A percentile compares a stretch with the other conserved stretches of the same genome.
phyloP scores from a whole-genome alignment of 35 echinoderm and acorn worm species.

The Stichopus chloronotus region DNA sequence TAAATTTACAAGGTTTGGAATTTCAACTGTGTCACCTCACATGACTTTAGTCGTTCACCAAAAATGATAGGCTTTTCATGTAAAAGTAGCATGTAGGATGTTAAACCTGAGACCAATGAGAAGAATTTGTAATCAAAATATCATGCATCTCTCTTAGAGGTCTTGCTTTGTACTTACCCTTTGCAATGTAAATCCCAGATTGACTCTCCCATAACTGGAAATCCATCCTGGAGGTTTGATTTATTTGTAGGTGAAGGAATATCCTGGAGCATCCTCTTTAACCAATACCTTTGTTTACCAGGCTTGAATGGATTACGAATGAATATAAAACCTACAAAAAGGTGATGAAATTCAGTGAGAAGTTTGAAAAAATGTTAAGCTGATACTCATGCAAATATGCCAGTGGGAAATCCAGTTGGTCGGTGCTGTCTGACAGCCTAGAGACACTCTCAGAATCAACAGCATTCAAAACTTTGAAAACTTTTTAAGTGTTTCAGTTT shows the following conservation, averaged over 20 bases:
- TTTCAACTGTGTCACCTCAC: no score
- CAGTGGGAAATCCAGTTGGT: not conserved
- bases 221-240: conserved; percentile 67
- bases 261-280: conserved; percentile 83
- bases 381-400: not conserved
- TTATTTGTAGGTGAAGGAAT: conserved; percentile 82
- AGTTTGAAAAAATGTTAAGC: not conserved
- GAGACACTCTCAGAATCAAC: not conserved
- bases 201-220: not conserved
- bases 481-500: not conserved
- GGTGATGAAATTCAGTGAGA: not conserved
- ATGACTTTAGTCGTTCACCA: no score
- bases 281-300: conserved; percentile 86
- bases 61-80: no score
- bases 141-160: no score
- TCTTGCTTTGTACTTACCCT: not conserved
- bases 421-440: not conserved
- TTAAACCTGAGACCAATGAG: no score
- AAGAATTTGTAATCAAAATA: no score
- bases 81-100: no score
- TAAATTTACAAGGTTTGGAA: no score
- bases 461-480: not conserved
- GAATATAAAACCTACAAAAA: conserved; percentile 81
- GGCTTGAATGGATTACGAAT: conserved; percentile 82
- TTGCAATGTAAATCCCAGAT: conserved; percentile 55